phyloP scores from a whole-genome alignment of 2,113 vertebrate genomes.

The Leucopsar rothschildi region DNA sequence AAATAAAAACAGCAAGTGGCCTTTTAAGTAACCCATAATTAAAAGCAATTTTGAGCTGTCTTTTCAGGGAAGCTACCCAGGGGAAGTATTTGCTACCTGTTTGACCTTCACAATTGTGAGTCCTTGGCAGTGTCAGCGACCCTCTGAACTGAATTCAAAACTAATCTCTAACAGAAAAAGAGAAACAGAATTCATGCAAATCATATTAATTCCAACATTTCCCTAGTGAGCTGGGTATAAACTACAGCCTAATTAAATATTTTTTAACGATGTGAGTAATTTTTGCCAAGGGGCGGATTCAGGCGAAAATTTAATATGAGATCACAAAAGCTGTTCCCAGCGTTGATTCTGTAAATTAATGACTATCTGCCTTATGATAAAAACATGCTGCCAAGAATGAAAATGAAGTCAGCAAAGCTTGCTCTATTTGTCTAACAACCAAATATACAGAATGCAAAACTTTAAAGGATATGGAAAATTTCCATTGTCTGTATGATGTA shows the following conservation, averaged over 20 bases:
- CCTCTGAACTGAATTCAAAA: conserved; percentile 90
- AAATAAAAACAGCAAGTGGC: conserved; percentile 80
- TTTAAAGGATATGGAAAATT: conserved; percentile 79
- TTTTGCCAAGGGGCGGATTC: conserved; percentile 95
- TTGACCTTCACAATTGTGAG: conserved; percentile 88
- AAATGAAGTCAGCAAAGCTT: conserved; percentile 84
- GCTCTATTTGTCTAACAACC: conserved; percentile 85
- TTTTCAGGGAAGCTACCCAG: conserved; percentile 79
- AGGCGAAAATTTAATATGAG: conserved; percentile 93
- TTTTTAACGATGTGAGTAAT: conserved; percentile 98
- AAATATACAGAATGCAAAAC: conserved; percentile 80
- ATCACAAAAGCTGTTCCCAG: conserved; percentile 96
- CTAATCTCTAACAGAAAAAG: conserved; percentile 88
- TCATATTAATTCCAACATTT: conserved; percentile 91
- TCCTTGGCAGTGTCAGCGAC: conserved; percentile 89
- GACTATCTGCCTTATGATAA: conserved; percentile 92
- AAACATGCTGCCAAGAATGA: conserved; percentile 88
- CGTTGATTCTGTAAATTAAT: conserved; percentile 96
- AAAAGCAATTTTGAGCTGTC: conserved; percentile 86
- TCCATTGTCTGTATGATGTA: conserved; percentile 68
- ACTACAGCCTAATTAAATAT: conserved; percentile 98
- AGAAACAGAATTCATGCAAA: conserved; percentile 93
- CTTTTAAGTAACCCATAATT: conserved; percentile 87
- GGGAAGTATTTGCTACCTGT: conserved; percentile 84
- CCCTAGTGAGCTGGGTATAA: conserved; percentile 89